Conservation (phyloP, 1,140 invertebrate species). For the Dendrolimus punctatus region DNA sequence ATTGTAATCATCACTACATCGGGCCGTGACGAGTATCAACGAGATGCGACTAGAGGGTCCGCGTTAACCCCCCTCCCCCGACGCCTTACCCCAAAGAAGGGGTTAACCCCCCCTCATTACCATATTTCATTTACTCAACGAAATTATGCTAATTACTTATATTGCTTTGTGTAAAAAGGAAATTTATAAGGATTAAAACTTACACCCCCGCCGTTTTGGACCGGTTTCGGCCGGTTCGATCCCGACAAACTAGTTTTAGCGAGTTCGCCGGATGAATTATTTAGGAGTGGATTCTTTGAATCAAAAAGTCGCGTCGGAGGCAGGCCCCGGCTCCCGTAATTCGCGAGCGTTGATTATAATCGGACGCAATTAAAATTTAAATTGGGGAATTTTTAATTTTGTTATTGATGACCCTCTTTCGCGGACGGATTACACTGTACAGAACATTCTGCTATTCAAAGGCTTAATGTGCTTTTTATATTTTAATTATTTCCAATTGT, state of each 20-base stretch:
- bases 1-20: constrained; percentile 68
- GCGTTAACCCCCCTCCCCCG: constrained; percentile 24
- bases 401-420: constrained; percentile 65
- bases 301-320: constrained; percentile 42
- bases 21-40: constrained; percentile 60
- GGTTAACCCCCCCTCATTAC: constrained; percentile 64
- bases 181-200: constrained; percentile 71
- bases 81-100: constrained; percentile 41
- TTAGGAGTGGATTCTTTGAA: constrained; percentile 49
- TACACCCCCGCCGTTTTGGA: constrained; percentile 45
- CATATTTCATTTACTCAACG: constrained; percentile 73
- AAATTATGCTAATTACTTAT: constrained; percentile 73
- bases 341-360: constrained; percentile 62
- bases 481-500: too few species aligned
- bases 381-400: constrained; percentile 69
- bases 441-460: too few species aligned
- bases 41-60: constrained; percentile 60
- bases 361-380: constrained; percentile 69
- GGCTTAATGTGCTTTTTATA: too few species aligned
- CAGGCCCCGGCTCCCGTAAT: constrained; percentile 48
- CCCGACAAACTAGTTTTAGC: constrained; percentile 48
- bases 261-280: constrained; percentile 58
- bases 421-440: constrained; percentile 43
- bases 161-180: constrained; percentile 73
- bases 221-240: constrained; percentile 22